phyloP scores from a whole-genome alignment of 2,888 invertebrate genomes.

The Crematogaster levior region DNA sequence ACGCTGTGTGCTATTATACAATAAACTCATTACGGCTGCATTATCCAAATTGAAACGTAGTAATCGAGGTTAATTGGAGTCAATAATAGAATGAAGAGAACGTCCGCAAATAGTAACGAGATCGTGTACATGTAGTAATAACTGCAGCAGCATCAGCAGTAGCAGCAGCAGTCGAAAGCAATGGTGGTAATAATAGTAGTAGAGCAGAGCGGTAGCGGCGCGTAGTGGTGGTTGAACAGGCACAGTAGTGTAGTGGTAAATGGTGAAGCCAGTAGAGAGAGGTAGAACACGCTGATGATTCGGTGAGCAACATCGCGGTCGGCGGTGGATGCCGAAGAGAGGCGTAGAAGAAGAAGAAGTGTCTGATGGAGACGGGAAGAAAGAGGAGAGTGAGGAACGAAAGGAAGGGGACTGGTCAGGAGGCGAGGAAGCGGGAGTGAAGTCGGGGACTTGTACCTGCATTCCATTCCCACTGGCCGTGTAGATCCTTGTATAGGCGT shows the following conservation, averaged over 20 bases:
- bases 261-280: slow-evolving; percentile 63
- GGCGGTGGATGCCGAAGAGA: slow-evolving; percentile 55
- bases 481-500: slow-evolving; percentile 84
- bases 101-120: slow-evolving; percentile 22
- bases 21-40: not conserved
- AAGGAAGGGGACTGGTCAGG: slow-evolving; percentile 72
- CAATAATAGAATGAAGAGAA: slow-evolving; percentile 13
- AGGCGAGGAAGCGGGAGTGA: slow-evolving; percentile 75
- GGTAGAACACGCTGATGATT: slow-evolving; percentile 74
- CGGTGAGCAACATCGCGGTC: slow-evolving; percentile 74
- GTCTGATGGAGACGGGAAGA: slow-evolving; percentile 26
- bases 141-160: not conserved
- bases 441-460: slow-evolving; percentile 83
- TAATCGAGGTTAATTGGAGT: slow-evolving; percentile 25
- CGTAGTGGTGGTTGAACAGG: slow-evolving; percentile 48
- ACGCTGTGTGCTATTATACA: not conserved
- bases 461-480: slow-evolving; percentile 85
- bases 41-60: slow-evolving; percentile 24
- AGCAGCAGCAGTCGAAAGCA: slow-evolving; percentile 23
- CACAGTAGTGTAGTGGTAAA: slow-evolving; percentile 61
- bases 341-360: slow-evolving; percentile 51
- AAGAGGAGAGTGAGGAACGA: slow-evolving; percentile 37
- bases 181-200: slow-evolving; percentile 21
- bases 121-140: not conserved
- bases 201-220: slow-evolving; percentile 51